Conservation (phyloP, 2,113 vertebrate genomes). For the Tragelaphus strepsiceros region DNA sequence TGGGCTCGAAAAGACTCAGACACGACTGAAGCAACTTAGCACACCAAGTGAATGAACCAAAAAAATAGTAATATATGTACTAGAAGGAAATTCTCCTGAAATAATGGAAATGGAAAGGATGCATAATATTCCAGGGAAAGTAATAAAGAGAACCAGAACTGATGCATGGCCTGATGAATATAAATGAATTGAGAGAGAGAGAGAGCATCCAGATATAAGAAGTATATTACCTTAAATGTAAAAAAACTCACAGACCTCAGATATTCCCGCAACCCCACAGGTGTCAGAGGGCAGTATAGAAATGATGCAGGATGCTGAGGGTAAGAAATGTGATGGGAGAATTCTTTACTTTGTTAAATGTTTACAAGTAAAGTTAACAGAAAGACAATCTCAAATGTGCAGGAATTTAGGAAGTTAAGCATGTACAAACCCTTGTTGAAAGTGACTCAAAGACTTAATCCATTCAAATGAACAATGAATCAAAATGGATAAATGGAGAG, state of each 20-base stretch:
- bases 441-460: background rate
- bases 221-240: background rate
- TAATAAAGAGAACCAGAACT: background rate
- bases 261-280: accelerated
- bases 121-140: background rate
- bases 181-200: background rate
- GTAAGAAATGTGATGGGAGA: accelerated
- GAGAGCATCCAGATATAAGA: background rate
- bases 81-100: background rate
- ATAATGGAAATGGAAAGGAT: background rate
- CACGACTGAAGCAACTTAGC: background rate
- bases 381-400: background rate
- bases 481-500: background rate
- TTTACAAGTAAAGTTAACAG: background rate
- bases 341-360: background rate
- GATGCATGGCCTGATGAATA: accelerated
- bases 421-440: background rate
- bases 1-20: background rate
- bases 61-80: background rate
- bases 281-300: background rate
- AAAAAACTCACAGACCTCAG: background rate
- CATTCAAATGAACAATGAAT: background rate
- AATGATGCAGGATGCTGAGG: background rate
- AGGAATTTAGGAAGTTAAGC: background rate
- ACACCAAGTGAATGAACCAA: background rate